These are phyloP conservation scores for Aphelenchoides besseyi DNA, from an alignment of 1,140 invertebrate species.

Conservation along the genomic window DNA sequence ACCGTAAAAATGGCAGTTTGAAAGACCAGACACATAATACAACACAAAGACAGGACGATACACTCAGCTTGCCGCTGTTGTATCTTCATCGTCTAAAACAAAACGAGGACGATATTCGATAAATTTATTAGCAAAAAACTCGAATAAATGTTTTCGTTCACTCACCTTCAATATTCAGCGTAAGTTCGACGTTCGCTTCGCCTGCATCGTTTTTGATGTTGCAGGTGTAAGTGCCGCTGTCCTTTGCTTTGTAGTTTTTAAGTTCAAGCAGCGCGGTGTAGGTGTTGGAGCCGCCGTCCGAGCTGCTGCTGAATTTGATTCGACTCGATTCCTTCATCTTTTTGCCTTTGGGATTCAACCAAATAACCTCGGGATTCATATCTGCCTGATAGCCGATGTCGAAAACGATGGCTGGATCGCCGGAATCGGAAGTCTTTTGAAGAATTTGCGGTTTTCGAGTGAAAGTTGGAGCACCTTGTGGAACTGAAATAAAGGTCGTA, in stretches of 20 bases:
- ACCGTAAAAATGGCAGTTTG: neutral
- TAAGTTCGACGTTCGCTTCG: conserved; percentile 95
- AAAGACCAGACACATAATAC: neutral
- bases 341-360: conserved; percentile 62
- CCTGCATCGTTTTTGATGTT: conserved; percentile 93
- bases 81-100: conserved; percentile 10
- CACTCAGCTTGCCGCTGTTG: neutral
- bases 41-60: conserved; percentile 11
- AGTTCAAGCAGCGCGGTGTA: conserved; percentile 62
- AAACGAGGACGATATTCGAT: neutral
- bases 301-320: conserved; percentile 56
- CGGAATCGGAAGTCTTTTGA: conserved; percentile 61
- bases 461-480: conserved; percentile 62
- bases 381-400: conserved; percentile 63
- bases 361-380: conserved; percentile 60
- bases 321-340: conserved; percentile 63
- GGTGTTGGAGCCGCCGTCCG: conserved; percentile 59
- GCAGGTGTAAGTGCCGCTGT: conserved; percentile 94
- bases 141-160: neutral
- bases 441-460: conserved; percentile 62
- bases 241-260: conserved; percentile 82
- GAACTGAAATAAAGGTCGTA: conserved; percentile 47
- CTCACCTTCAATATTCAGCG: conserved; percentile 86
- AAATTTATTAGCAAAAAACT: neutral
- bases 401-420: conserved; percentile 62